Percentiles rank a stretch among this genome's conserved stretches.
Evolutionary conservation across 1,140 invertebrate genomes (phyloP).

Genomic region (Notospermus geniculatus): DNA sequence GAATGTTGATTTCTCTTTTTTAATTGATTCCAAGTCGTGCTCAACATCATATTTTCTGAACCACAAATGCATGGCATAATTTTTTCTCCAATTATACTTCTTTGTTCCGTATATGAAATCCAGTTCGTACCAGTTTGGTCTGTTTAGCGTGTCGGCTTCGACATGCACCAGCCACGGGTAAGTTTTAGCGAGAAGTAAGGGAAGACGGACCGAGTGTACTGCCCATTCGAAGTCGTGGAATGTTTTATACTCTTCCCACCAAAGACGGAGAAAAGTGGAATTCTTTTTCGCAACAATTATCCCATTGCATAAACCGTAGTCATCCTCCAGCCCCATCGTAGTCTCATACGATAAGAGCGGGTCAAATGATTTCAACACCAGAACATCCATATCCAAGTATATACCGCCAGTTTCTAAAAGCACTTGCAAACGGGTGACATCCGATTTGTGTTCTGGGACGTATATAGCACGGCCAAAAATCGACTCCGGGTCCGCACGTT

Average conservation of each 20-base stretch:
- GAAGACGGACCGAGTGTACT: constrained; percentile 1
- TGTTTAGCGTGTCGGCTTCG: background rate
- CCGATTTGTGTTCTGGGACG: constrained; percentile 8
- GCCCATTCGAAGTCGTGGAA: constrained; percentile 12
- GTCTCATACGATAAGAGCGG: background rate
- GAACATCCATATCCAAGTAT: constrained; percentile 1
- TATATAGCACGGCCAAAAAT: background rate
- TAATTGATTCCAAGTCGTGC: background rate
- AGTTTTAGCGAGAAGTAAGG: background rate
- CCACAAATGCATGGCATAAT: constrained; percentile 4
- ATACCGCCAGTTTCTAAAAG: background rate
- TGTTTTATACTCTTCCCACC: constrained; percentile 11
- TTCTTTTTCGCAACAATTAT: constrained; percentile 13
- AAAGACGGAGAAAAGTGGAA: constrained; percentile 13
- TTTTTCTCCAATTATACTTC: constrained; percentile 12
- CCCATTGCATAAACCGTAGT: constrained; percentile 8
- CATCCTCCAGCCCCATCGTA: constrained; percentile 8
- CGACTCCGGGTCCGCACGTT: background rate
- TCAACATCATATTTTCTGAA: background rate
- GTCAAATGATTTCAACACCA: background rate
- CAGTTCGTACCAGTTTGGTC: background rate
- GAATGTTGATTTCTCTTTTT: background rate
- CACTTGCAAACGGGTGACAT: background rate
- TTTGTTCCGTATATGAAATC: background rate
- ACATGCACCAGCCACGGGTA: constrained; percentile 7